Conservation (phyloP, 1,140 invertebrate genomes). For the Lepidurus couesii region DNA sequence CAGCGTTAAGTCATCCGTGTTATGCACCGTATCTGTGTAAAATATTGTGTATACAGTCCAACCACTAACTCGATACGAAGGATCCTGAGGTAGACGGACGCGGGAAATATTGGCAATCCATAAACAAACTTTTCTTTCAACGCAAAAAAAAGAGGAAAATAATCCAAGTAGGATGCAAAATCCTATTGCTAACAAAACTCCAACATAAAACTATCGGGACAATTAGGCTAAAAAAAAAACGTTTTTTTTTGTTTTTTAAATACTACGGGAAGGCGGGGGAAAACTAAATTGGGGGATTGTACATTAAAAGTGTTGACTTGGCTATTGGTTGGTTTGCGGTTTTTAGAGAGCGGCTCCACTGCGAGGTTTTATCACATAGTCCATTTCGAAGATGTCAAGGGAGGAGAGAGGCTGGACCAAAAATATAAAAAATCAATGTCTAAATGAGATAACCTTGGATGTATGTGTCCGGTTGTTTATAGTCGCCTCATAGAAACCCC, state of each 20-base stretch:
- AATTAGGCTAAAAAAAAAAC: no score
- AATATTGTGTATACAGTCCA: not conserved
- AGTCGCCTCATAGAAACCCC: not conserved
- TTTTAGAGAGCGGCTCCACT: not conserved
- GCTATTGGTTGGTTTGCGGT: not conserved
- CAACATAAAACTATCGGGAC: not conserved
- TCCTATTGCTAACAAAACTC: not conserved
- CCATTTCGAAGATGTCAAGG: not conserved
- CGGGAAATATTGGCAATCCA: slow-evolving; percentile 13
- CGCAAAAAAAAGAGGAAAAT: not conserved
- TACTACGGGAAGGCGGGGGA: not conserved
- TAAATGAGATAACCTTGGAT: not conserved
- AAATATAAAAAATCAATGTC: not conserved
- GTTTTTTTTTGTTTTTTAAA: no score
- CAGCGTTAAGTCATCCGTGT: slow-evolving; percentile 2
- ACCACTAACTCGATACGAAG: slow-evolving; percentile 15
- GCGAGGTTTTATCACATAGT: slow-evolving; percentile 22
- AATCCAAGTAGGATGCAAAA: slow-evolving; percentile 8
- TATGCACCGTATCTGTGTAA: slow-evolving; percentile 1
- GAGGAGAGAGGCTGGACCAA: not conserved
- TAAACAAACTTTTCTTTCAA: not conserved
- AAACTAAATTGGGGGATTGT: not conserved
- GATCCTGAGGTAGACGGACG: slow-evolving; percentile 9
- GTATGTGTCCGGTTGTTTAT: not conserved
- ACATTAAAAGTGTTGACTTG: slow-evolving; percentile 3